phyloP scores from a whole-genome alignment of 2,113 vertebrate species.

The Mystacornis crossleyi region DNA sequence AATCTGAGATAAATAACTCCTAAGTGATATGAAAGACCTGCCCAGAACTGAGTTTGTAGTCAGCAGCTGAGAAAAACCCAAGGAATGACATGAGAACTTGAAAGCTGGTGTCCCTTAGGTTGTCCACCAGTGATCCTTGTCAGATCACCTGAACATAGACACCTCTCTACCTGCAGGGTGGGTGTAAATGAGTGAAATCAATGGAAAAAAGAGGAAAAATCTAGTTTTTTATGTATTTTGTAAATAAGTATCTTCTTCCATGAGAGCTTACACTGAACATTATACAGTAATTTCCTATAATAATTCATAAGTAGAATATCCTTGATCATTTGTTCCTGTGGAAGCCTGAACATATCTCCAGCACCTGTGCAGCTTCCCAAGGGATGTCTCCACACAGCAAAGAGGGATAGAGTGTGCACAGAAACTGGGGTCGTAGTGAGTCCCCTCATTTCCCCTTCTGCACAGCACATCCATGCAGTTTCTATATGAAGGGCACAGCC shows the following conservation, averaged over 20 bases:
- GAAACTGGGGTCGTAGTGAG: not conserved
- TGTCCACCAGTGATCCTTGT: not conserved
- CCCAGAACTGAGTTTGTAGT: not conserved
- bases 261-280: not conserved
- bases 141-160: not conserved
- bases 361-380: not conserved
- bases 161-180: not conserved
- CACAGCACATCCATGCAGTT: not conserved
- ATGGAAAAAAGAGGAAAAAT: not conserved
- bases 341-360: not conserved
- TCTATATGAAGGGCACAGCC: not conserved
- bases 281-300: not conserved
- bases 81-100: not conserved
- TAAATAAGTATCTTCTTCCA: not conserved
- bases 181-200: not conserved
- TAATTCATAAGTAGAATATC: not conserved
- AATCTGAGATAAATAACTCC: not conserved
- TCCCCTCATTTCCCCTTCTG: not conserved
- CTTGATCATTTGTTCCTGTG: not conserved
- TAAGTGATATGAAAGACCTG: not conserved
- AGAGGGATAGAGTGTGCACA: not conserved
- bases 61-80: not conserved
- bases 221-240: not conserved
- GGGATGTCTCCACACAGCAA: not conserved
- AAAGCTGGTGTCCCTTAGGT: not conserved